Evolutionary conservation across 2,797 vertebrate species (phyloP), one percentile per base, ranked within the genome.

Genomic region (Sylvia borin): DNA sequence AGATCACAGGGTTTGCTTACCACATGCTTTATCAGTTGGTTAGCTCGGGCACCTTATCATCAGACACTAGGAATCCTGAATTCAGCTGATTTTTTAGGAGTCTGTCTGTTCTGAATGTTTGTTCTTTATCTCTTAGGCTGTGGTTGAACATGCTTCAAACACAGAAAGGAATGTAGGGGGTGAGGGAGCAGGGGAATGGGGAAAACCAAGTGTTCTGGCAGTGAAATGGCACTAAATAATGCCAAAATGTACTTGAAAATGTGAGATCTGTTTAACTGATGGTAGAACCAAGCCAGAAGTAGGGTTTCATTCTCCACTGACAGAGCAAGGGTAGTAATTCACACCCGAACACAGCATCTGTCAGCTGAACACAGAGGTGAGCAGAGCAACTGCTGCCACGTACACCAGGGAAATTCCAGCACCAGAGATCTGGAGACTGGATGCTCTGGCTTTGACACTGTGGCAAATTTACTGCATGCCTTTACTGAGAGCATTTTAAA

Each of bases 1-100:
- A 87, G 91, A 96, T 96, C 94, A 93, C 58, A 76, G 62, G 47
- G 68, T 90, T 96, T 93, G 25, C 93, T 80, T 75, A 85, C 91
- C 73, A 88, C 68, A 34, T 85, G 53, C 90, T 94, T 95, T 96
- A 86, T 88, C 82, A 24, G 58, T 22, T 64, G 48, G 66, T 79
- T 93, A 84, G 34, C 66, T 62, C 6, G 16, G 34, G 15, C 1
- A 1, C 64, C 68, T 95, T 92, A 85, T 84, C n/a, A 57, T 87
- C 68, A 87, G 65, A 70, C 54, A 72, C 32, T 36, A 36, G 58
- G 77, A 94, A 71, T 89, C 47, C 38, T 55, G 68, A 73, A 65
- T 82, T 90, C 50, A 70, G 58, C 38, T 61, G 38, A 62, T 34
- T 75, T 90, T 93, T 75, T 16, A 74, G 60, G 32, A 79, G 53